Evolutionary conservation across 2,797 vertebrate species (phyloP).

Genomic region (Scyliorhinus canicula): DNA sequence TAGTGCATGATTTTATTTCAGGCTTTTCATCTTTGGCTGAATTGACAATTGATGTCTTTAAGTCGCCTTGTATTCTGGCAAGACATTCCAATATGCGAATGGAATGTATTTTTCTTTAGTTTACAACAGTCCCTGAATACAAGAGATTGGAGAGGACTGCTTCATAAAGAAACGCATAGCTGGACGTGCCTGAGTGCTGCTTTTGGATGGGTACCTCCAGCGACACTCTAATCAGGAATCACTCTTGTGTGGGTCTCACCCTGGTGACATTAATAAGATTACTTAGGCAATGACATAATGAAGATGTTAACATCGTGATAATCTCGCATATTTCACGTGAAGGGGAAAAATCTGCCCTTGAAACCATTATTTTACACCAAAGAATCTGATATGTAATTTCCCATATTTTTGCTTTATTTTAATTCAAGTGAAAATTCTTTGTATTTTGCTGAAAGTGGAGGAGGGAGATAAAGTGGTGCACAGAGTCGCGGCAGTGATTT

Average conservation of each 20-base stretch:
- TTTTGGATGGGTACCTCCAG: not conserved
- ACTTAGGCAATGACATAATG: not conserved
- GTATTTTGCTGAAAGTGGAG: not conserved
- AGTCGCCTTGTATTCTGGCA: not conserved
- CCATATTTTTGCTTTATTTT: not conserved
- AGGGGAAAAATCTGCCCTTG: not conserved
- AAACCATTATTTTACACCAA: not conserved
- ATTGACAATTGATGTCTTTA: not conserved
- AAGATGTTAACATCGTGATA: not conserved
- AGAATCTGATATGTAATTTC: not conserved
- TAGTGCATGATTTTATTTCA: not conserved
- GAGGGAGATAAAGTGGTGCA: not conserved
- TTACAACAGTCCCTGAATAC: not conserved
- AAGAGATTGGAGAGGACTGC: not conserved
- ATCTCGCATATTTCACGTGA: not conserved
- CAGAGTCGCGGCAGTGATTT: no score
- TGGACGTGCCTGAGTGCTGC: not conserved
- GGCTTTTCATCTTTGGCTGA: not conserved
- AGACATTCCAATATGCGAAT: not conserved
- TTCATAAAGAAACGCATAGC: not conserved
- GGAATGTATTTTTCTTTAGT: not conserved
- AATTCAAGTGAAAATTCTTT: not conserved
- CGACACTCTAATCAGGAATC: constrained; percentile 14
- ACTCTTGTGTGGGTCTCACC: not conserved
- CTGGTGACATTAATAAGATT: not conserved